These are phyloP conservation scores for Anthoscopus minutus DNA, from an alignment of 2,113 vertebrate species.

Conservation along the genomic window DNA sequence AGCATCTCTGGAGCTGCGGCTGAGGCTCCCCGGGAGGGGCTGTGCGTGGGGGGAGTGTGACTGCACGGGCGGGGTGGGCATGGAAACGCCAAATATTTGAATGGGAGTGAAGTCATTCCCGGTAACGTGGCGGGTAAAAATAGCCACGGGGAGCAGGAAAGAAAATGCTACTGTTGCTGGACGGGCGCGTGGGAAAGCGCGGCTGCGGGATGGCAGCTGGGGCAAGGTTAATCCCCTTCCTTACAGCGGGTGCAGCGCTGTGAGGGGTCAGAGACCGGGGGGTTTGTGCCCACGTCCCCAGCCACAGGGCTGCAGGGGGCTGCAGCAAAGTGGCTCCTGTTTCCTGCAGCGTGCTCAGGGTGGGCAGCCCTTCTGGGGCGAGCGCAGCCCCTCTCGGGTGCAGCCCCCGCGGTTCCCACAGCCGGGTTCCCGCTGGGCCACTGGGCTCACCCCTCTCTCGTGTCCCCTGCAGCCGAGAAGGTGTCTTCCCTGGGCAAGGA, in stretches of 20 bases:
- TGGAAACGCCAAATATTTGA: constrained; percentile 58
- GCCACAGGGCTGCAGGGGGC: not conserved
- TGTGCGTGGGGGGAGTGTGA: not conserved
- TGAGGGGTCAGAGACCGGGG: not conserved
- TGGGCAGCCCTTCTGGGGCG: not conserved
- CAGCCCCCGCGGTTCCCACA: fast-evolving
- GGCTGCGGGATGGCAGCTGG: not conserved
- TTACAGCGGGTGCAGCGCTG: not conserved
- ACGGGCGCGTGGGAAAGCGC: not conserved
- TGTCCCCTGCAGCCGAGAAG: constrained; percentile 41
- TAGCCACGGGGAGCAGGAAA: not conserved
- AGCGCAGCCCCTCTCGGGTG: fast-evolving
- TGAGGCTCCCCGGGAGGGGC: not conserved
- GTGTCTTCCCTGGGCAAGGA: constrained; percentile 92
- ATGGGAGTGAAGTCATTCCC: not conserved
- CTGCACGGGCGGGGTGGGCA: constrained; percentile 7
- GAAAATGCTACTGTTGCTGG: not conserved
- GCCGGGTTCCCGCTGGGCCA: not conserved
- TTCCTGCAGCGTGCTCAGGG: fast-evolving
- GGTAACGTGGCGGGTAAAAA: not conserved
- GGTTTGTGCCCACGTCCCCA: fast-evolving
- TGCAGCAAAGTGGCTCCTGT: not conserved
- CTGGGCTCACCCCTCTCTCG: not conserved
- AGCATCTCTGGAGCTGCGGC: not conserved
- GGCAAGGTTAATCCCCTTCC: not conserved